A percentile compares a stretch with the other conserved stretches of the same genome.
Evolutionary conservation across 2,888 invertebrate genomes (phyloP).

Genomic region (Morpho deidamia): DNA sequence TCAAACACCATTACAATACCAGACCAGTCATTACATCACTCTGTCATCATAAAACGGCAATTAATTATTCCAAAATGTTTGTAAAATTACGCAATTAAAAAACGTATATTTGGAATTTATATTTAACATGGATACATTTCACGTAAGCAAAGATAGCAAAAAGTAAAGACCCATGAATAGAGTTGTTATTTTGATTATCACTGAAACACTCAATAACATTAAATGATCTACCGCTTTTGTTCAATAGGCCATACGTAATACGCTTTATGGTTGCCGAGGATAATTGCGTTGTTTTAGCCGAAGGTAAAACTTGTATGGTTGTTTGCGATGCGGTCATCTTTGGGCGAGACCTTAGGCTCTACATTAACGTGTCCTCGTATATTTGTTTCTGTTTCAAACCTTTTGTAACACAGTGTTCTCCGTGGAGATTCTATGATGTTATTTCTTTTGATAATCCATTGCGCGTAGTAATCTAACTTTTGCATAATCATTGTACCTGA

Average conservation of each 20-base stretch:
- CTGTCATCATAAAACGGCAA: no score
- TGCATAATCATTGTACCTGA: no score
- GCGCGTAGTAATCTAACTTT: no score
- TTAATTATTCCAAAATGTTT: no score
- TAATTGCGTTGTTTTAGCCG: conserved; percentile 30
- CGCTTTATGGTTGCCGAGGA: conserved; percentile 28
- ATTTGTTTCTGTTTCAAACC: not conserved
- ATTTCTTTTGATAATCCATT: no score
- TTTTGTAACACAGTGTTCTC: not conserved
- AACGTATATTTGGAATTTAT: no score
- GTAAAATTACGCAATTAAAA: no score
- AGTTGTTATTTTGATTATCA: conserved; percentile 1
- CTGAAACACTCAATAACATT: conserved; percentile 29
- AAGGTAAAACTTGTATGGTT: conserved; percentile 50
- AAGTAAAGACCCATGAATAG: not conserved
- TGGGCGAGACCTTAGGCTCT: conserved; percentile 2
- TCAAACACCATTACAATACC: no score
- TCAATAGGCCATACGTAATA: conserved; percentile 34
- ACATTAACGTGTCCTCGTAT: not conserved
- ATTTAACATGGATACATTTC: no score
- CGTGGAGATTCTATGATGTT: no score
- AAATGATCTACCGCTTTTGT: conserved; percentile 30
- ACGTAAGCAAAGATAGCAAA: not conserved
- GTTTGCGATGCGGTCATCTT: conserved; percentile 60
- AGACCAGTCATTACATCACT: no score